Conservation (phyloP, 2,113 vertebrate genomes). For the Tetraodon nigroviridis region DNA sequence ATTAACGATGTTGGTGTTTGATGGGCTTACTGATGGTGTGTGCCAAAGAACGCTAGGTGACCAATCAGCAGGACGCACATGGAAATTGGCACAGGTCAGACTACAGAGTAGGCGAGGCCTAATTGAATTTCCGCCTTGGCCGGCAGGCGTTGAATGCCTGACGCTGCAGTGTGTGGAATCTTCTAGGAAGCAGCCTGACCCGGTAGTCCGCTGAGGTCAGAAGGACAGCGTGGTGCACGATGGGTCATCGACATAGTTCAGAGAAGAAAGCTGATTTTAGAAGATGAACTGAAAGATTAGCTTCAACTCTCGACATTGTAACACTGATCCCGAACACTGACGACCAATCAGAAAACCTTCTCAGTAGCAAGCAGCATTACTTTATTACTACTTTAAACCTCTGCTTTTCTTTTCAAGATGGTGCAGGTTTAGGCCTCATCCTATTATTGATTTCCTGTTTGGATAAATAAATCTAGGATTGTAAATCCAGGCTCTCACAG, state of each 20-base stretch:
- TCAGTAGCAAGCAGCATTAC: not conserved
- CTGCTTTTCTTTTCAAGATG: too few species aligned
- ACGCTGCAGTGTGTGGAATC: not conserved
- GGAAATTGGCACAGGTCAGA: slow-evolving; percentile 15
- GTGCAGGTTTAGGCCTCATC: too few species aligned
- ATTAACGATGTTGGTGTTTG: slow-evolving; percentile 30
- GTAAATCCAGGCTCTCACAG: too few species aligned
- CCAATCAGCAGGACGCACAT: slow-evolving; percentile 4
- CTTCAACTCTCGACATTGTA: slow-evolving; percentile 11
- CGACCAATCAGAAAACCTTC: not conserved
- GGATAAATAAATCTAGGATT: too few species aligned
- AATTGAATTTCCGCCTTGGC: slow-evolving; percentile 45
- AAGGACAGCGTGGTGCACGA: slow-evolving; percentile 2
- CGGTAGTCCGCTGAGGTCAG: slow-evolving; percentile 15
- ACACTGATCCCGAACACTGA: slow-evolving; percentile 1
- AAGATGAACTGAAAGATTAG: slow-evolving; percentile 35
- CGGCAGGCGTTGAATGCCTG: slow-evolving; percentile 28
- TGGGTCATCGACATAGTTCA: slow-evolving; percentile 8
- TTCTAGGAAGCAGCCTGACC: slow-evolving; percentile 39
- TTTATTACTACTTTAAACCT: not conserved
- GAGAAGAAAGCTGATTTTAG: slow-evolving; percentile 29
- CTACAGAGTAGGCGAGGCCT: slow-evolving; percentile 10
- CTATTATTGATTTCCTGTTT: too few species aligned
- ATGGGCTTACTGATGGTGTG: slow-evolving; percentile 34
- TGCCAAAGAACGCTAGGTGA: too few species aligned